phyloP scores from a whole-genome alignment of 2,888 invertebrate genomes.

The Unio delphinus region DNA sequence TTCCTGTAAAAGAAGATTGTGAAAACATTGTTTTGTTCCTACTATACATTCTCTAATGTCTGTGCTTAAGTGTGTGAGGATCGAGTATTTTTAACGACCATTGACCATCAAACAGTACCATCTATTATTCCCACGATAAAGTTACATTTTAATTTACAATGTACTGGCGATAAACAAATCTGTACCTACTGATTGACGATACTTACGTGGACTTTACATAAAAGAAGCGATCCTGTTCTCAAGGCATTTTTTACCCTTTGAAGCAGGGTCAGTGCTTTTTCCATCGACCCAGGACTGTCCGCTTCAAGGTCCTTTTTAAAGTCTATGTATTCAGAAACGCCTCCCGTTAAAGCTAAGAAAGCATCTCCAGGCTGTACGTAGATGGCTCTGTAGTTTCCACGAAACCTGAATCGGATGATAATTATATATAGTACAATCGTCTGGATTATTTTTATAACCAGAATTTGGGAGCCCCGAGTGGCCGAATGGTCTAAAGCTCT shows the following conservation, averaged over 20 bases:
- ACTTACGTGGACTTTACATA: slow-evolving; percentile 78
- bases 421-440: neutral
- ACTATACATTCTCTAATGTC: too few species aligned
- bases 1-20: slow-evolving; percentile 31
- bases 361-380: slow-evolving; percentile 79
- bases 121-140: too few species aligned
- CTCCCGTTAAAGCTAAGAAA: slow-evolving; percentile 82
- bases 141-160: too few species aligned
- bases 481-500: too few species aligned
- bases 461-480: too few species aligned
- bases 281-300: slow-evolving; percentile 9
- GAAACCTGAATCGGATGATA: slow-evolving; percentile 67
- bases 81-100: too few species aligned
- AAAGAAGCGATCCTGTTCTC: slow-evolving; percentile 78
- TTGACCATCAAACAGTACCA: too few species aligned
- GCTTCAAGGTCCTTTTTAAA: slow-evolving; percentile 31
- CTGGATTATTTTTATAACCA: too few species aligned
- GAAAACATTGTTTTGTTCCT: neutral
- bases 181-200: neutral
- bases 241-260: slow-evolving; percentile 74
- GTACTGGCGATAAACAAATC: too few species aligned
- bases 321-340: slow-evolving; percentile 79
- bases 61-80: too few species aligned
- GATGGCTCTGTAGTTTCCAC: slow-evolving; percentile 81
- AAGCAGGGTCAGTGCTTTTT: slow-evolving; percentile 70